These are phyloP conservation scores for Agonopterix alstromeriana DNA, from an alignment of 2,888 invertebrate species.

Conservation along the genomic window DNA sequence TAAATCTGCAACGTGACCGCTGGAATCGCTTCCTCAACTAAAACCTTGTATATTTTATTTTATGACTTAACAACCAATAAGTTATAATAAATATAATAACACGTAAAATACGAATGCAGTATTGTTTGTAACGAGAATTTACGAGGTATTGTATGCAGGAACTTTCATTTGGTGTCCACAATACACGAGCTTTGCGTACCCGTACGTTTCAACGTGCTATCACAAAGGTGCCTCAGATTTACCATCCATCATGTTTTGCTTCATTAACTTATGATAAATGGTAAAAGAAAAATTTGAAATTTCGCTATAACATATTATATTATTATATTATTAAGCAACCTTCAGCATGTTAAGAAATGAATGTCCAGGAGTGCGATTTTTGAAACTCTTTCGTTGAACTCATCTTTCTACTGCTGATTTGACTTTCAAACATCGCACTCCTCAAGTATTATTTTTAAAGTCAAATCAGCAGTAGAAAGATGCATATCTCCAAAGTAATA, in stretches of 20 bases:
- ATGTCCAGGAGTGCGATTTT: too few species aligned
- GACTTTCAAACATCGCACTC: too few species aligned
- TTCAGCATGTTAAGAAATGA: conserved; percentile 5
- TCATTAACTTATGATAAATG: conserved; percentile 44
- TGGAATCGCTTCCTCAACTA: conserved; percentile 26
- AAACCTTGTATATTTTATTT: conserved; percentile 21
- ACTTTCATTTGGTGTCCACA: conserved; percentile 12
- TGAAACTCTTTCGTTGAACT: too few species aligned
- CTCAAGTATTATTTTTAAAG: too few species aligned
- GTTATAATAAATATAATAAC: neutral
- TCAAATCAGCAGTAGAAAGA: too few species aligned
- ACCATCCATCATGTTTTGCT: conserved; percentile 37
- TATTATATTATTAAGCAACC: too few species aligned
- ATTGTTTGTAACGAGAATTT: conserved; percentile 19
- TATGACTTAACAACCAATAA: neutral
- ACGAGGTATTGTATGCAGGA: conserved; percentile 20
- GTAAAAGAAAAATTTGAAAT: conserved; percentile 18
- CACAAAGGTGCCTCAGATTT: conserved; percentile 10
- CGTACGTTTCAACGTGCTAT: neutral
- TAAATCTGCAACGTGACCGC: conserved; percentile 27
- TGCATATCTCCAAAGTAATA: too few species aligned
- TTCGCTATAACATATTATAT: too few species aligned
- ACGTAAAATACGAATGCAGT: neutral
- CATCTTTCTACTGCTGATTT: too few species aligned
- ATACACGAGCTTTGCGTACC: too few species aligned